phyloP scores from a whole-genome alignment of 2,888 invertebrate species.

The Cylindroiulus punctatus region DNA sequence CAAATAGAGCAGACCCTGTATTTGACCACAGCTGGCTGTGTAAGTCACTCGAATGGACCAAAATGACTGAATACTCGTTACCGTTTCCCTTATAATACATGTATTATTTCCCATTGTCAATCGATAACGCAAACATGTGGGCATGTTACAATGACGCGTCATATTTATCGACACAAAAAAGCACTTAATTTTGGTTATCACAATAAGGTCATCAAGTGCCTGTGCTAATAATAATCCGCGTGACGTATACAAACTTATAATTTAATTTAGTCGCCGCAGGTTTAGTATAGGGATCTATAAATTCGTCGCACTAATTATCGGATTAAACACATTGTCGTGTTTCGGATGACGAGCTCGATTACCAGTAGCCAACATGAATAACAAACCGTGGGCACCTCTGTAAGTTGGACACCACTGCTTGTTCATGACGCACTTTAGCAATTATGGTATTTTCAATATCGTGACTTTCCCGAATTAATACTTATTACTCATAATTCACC shows the following conservation, averaged over 20 bases:
- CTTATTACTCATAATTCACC: not conserved
- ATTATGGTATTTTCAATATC: not conserved
- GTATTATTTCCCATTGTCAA: not conserved
- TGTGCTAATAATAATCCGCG: not conserved
- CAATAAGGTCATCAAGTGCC: not conserved
- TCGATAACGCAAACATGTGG: not conserved
- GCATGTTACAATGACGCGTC: not conserved
- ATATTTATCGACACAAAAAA: not conserved
- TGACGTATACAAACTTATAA: not conserved
- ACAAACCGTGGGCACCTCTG: not conserved
- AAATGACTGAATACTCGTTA: not conserved
- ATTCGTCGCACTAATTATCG: constrained; percentile 16
- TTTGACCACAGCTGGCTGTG: not conserved
- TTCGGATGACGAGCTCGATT: not conserved
- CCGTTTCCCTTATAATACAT: not conserved
- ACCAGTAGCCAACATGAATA: not conserved
- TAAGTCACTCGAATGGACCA: not conserved
- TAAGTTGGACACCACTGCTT: not conserved
- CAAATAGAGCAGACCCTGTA: too few species aligned
- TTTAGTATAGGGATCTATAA: not conserved
- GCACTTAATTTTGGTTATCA: not conserved
- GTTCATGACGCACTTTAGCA: not conserved
- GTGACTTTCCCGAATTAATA: not conserved
- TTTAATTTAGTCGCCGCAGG: not conserved
- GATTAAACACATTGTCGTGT: not conserved